A percentile compares a stretch with the other conserved stretches of the same genome.
Evolutionary conservation across 2,113 vertebrate genomes (phyloP).

Genomic region (Colinus virginianus): DNA sequence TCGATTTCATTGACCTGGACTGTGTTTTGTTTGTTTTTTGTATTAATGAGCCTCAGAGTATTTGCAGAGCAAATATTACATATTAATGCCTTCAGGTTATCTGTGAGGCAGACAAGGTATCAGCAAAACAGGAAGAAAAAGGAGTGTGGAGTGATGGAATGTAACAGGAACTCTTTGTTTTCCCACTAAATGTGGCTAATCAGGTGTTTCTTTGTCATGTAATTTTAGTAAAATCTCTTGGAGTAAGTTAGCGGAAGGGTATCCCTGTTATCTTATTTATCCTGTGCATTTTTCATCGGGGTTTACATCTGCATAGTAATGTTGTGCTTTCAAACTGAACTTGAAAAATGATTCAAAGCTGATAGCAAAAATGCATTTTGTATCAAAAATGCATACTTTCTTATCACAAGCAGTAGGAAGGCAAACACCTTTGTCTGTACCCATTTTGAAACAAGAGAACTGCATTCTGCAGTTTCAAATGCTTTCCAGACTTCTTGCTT

Average conservation of each 20-base stretch:
- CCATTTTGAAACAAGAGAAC: neutral
- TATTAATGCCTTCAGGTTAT: constrained; percentile 23
- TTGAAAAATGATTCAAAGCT: constrained; percentile 36
- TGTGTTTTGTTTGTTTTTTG: neutral
- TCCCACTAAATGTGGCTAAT: constrained; percentile 13
- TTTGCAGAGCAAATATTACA: neutral
- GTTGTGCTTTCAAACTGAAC: constrained; percentile 26
- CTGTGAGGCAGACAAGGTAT: neutral
- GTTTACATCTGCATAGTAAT: constrained; percentile 1
- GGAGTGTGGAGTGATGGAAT: neutral
- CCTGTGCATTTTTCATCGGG: constrained; percentile 17
- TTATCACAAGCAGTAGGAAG: constrained; percentile 47
- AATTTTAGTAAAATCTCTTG: constrained; percentile 43
- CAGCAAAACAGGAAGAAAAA: constrained; percentile 25
- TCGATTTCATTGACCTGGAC: neutral
- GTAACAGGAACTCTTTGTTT: constrained; percentile 15
- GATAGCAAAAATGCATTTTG: constrained; percentile 44
- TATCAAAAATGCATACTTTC: constrained; percentile 40
- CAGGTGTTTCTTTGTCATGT: constrained; percentile 19
- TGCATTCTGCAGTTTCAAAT: neutral
- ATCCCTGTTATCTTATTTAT: constrained; percentile 57
- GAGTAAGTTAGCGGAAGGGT: constrained; percentile 10
- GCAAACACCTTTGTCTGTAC: neutral
- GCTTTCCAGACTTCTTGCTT: neutral
- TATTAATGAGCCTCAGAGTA: constrained; percentile 12